phyloP scores from a whole-genome alignment of 2,113 vertebrate genomes.

The Gymnarchus niloticus region DNA sequence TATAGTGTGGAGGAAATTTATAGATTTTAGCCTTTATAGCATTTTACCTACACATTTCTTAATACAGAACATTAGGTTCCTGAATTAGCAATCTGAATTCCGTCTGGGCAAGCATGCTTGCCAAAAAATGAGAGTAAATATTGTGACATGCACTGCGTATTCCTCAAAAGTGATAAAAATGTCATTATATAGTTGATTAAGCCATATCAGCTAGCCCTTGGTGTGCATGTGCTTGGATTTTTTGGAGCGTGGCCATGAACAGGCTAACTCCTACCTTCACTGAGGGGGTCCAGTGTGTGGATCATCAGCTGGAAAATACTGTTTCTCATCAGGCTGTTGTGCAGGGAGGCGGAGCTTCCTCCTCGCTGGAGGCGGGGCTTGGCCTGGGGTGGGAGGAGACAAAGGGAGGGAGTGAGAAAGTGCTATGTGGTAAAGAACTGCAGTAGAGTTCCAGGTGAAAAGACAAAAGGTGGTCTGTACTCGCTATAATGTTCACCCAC shows the following conservation, averaged over 20 bases:
- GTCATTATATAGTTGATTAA: background rate
- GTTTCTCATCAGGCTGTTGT: slow-evolving; percentile 78
- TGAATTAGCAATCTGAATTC: background rate
- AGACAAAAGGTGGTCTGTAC: too few species aligned
- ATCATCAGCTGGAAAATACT: slow-evolving; percentile 83
- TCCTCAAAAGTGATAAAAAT: background rate
- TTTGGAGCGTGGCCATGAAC: background rate
- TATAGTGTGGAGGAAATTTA: background rate
- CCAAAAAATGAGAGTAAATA: background rate
- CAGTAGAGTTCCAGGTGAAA: background rate
- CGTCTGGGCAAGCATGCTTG: background rate
- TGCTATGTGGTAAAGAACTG: too few species aligned
- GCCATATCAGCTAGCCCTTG: background rate
- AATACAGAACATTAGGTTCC: background rate
- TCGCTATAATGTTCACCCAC: background rate
- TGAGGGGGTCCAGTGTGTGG: slow-evolving; percentile 74
- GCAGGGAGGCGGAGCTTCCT: slow-evolving; percentile 74
- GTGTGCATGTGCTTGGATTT: slow-evolving; percentile 31
- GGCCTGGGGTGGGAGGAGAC: slow-evolving; percentile 46
- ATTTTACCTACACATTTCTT: too few species aligned
- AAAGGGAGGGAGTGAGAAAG: background rate
- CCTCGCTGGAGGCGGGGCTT: slow-evolving; percentile 74
- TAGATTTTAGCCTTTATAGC: background rate
- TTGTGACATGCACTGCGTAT: background rate
- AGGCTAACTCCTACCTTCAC: slow-evolving; percentile 62